Conservation (phyloP, 2,888 invertebrate genomes). For the Pasiphila rectangulata region DNA sequence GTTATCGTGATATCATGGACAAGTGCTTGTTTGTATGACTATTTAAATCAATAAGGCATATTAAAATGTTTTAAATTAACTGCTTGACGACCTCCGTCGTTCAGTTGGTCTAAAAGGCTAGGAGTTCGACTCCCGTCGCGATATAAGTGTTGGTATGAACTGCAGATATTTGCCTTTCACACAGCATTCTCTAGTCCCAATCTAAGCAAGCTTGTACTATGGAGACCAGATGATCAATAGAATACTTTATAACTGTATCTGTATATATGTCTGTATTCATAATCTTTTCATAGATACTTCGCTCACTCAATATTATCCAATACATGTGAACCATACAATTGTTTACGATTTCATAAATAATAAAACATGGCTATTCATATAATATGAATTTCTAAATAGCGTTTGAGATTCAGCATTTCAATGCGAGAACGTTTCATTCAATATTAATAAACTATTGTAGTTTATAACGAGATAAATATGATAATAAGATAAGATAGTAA, state of each 20-base stretch:
- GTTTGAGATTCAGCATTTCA: conserved; percentile 16
- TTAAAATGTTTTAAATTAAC: background rate
- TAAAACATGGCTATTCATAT: conserved; percentile 12
- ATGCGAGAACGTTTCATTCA: conserved; percentile 19
- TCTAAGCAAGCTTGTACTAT: no score
- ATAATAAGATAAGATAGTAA: background rate
- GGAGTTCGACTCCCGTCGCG: no score
- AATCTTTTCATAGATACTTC: no score
- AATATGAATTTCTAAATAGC: conserved; percentile 17
- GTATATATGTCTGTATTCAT: no score
- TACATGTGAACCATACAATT: no score
- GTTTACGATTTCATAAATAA: conserved; percentile 6
- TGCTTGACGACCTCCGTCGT: background rate
- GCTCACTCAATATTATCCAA: no score
- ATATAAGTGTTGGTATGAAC: no score
- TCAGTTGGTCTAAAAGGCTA: no score
- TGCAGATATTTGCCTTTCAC: no score
- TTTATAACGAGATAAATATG: conserved; percentile 9
- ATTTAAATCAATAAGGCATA: conserved; percentile 4
- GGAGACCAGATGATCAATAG: no score
- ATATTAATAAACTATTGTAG: conserved; percentile 17
- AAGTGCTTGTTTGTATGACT: conserved; percentile 7
- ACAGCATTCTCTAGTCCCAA: no score
- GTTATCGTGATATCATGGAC: conserved; percentile 12
- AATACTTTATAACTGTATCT: no score